These are phyloP conservation scores for Oreochromis grahami DNA, from an alignment of 2,797 vertebrate genomes.

Conservation along the genomic window DNA sequence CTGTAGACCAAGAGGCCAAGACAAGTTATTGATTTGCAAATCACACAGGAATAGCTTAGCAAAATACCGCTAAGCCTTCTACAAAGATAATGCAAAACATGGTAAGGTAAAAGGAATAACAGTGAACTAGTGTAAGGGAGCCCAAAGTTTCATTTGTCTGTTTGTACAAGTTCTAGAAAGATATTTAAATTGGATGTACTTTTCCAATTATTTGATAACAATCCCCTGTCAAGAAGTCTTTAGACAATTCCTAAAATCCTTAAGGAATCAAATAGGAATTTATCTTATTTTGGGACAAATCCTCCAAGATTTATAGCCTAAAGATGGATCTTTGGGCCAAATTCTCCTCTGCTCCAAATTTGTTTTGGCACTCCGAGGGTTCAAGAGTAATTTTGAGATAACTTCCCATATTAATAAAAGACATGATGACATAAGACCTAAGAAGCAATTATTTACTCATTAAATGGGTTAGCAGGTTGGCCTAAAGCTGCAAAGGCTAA, in stretches of 20 bases:
- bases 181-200: constrained; percentile 64
- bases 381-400: constrained; percentile 74
- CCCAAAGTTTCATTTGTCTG: constrained; percentile 32
- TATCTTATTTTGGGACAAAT: constrained; percentile 69
- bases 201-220: constrained; percentile 76
- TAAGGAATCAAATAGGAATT: constrained; percentile 57
- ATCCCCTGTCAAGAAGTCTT: constrained; percentile 63
- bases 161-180: constrained; percentile 40
- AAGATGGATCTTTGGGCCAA: constrained; percentile 57
- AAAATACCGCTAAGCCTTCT: not conserved
- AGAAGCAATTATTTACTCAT: constrained; percentile 76
- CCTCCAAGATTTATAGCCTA: constrained; percentile 55
- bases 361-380: constrained; percentile 64
- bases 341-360: constrained; percentile 62
- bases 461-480: constrained; percentile 76
- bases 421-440: constrained; percentile 70
- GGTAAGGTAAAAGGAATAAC: not conserved
- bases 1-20: not conserved
- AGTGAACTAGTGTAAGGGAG: not conserved
- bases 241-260: constrained; percentile 58
- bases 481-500: constrained; percentile 72
- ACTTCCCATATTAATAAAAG: constrained; percentile 69
- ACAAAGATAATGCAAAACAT: not conserved
- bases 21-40: constrained; percentile 36
- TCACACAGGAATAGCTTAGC: not conserved